Percentiles rank a stretch among this genome's conserved stretches.
Conservation (phyloP, 2,888 invertebrate species). For the Clunio marinus region DNA sequence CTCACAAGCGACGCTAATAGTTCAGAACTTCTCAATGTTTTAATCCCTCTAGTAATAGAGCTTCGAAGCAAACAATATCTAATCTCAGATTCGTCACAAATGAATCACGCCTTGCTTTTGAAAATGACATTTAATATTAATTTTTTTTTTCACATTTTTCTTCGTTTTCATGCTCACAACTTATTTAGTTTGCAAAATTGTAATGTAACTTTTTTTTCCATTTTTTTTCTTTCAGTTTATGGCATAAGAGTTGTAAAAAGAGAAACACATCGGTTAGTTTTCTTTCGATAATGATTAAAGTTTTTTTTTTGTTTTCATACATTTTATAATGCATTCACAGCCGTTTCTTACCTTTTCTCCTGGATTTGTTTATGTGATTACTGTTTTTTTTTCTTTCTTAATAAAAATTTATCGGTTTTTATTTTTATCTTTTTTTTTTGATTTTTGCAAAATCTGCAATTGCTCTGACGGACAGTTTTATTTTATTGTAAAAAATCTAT, state of each 20-base stretch:
- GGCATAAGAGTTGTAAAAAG: slow-evolving; percentile 22
- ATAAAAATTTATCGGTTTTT: not conserved
- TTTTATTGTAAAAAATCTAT: too few species aligned
- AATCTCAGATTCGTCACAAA: not conserved
- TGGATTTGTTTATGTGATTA: slow-evolving; percentile 25
- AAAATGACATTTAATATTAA: not conserved
- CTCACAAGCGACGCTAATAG: too few species aligned
- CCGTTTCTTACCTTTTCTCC: slow-evolving; percentile 30
- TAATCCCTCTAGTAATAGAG: too few species aligned
- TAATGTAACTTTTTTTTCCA: not conserved
- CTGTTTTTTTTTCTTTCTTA: not conserved
- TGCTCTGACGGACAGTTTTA: too few species aligned
- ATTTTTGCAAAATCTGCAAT: too few species aligned
- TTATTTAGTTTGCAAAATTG: not conserved
- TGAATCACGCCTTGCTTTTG: not conserved
- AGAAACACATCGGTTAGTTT: slow-evolving; percentile 4
- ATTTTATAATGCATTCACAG: slow-evolving; percentile 33
- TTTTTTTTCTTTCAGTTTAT: not conserved
- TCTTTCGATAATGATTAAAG: slow-evolving; percentile 6
- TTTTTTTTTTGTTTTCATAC: slow-evolving; percentile 25
- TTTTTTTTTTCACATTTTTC: not conserved
- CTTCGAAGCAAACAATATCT: not conserved
- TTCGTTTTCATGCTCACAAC: not conserved
- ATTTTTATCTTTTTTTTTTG: not conserved
- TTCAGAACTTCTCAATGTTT: too few species aligned